Evolutionary conservation across 37 sponge, comb jelly and placozoan species (phyloP).

Genomic region (Haliclona indistincta): DNA sequence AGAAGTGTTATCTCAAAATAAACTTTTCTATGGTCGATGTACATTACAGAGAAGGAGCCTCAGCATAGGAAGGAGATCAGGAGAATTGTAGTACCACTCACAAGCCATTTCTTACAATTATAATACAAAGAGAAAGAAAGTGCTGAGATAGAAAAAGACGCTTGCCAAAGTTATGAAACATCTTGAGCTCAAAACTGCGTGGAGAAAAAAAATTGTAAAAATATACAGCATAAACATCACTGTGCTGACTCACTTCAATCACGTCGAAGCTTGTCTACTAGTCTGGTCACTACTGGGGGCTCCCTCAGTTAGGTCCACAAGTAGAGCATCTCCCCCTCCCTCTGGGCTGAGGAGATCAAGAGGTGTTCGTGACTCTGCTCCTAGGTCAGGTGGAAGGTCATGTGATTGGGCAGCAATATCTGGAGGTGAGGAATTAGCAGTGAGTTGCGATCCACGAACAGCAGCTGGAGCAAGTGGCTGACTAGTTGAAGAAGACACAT

Average conservation of each 20-base stretch:
- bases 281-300: not conserved
- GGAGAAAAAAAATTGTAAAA: not conserved
- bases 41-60: too few species aligned
- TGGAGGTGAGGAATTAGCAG: not conserved
- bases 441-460: too few species aligned
- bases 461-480: not conserved
- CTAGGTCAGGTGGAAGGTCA: constrained; percentile 7
- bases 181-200: too few species aligned
- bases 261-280: too few species aligned
- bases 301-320: constrained; percentile 8
- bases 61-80: too few species aligned
- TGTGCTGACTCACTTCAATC: too few species aligned
- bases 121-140: too few species aligned
- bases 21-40: too few species aligned
- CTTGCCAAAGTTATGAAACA: not conserved
- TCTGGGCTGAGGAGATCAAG: constrained; percentile 1
- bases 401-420: not conserved
- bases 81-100: too few species aligned
- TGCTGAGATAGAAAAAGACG: not conserved
- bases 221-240: not conserved
- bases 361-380: not conserved
- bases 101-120: too few species aligned
- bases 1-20: too few species aligned
- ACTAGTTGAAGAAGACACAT: too few species aligned
- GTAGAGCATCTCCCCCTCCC: not conserved